Evolutionary conservation across 2,888 invertebrate species (phyloP), one percentile per base, ranked within the genome.

Genomic region (Encarsia formosa): DNA sequence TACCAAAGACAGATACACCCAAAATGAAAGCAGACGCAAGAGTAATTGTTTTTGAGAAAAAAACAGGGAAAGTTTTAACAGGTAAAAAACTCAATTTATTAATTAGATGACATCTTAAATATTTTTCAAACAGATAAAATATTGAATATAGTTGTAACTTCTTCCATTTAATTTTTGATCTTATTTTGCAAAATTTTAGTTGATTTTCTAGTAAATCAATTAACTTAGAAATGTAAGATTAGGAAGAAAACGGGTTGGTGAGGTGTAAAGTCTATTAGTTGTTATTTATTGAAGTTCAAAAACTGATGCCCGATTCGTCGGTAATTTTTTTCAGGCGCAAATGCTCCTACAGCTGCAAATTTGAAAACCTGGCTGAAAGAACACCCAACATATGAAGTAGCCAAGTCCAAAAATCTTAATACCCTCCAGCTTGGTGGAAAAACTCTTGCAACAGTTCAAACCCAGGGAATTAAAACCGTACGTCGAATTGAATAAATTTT

Each of bases 371-470:
- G 92, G 92, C 77, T 95, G 9, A 85, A 87, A 68, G 85, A 86
- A 61, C 88, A 95, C 78, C 93, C 92, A 3, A 87, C 88, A 0
- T 94, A 84, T 73, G 91, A 93, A 78, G 88, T 92, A 0, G 83
- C 92, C 5, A 80, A 83, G 55, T 83, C 85, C 0, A 68, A 65
- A 54, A 69, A 63, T 59, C 46, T 71, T 3, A 65, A 66, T 49
- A 62, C 65, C 4, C 18, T 70, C 35, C 66, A 71, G 53, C 15
- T 50, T 5, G 69, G 62, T 53, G 65, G 67, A 3, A 70, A 70
- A 57, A 61, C 65, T 13, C 61, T 70, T 22, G 59, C 67, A 5
- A 59, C 70, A 5, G 63, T 71, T 48, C 66, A 66, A 48, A 63
- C 65, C 4, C 63, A 62, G 47, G 58, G 52, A 22, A 47, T 39